Evolutionary conservation across 2,888 invertebrate species (phyloP).

Genomic region (Andricus quercusramuli): DNA sequence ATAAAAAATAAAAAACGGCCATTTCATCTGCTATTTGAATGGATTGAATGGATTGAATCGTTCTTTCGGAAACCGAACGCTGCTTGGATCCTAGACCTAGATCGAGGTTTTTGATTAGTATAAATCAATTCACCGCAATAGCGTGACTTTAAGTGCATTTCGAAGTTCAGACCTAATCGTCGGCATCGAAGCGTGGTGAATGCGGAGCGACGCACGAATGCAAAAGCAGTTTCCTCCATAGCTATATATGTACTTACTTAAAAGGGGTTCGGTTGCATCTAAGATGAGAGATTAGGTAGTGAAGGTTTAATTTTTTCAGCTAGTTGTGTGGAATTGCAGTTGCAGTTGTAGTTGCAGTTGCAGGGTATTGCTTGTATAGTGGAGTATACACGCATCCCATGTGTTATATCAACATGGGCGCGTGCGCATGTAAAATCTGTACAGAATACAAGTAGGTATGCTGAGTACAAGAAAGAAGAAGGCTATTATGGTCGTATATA

Average conservation of each 20-base stretch:
- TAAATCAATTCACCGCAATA: slow-evolving; percentile 17
- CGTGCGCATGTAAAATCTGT: slow-evolving; percentile 16
- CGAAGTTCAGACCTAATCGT: slow-evolving; percentile 36
- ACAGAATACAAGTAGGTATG: slow-evolving; percentile 6
- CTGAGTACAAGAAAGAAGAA: slow-evolving; percentile 38
- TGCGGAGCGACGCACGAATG: slow-evolving; percentile 33
- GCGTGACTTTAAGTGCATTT: slow-evolving; percentile 39
- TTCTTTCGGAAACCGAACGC: background rate
- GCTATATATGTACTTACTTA: slow-evolving; percentile 34
- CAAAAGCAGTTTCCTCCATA: slow-evolving; percentile 27
- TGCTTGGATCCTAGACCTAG: background rate
- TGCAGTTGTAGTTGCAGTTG: background rate
- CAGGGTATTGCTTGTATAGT: background rate
- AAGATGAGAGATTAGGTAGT: slow-evolving; percentile 73
- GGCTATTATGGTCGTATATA: background rate
- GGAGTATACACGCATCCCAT: slow-evolving; percentile 22
- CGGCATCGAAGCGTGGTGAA: slow-evolving; percentile 37
- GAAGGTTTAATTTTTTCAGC: slow-evolving; percentile 55
- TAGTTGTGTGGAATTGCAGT: slow-evolving; percentile 5
- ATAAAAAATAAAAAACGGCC: too few species aligned
- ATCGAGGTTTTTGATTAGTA: background rate
- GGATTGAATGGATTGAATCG: background rate
- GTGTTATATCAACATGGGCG: slow-evolving; percentile 27
- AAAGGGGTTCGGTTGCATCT: slow-evolving; percentile 57
- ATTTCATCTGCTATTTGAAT: background rate